Conservation (phyloP, 2,797 vertebrate species). For the Acanthornis magna region DNA sequence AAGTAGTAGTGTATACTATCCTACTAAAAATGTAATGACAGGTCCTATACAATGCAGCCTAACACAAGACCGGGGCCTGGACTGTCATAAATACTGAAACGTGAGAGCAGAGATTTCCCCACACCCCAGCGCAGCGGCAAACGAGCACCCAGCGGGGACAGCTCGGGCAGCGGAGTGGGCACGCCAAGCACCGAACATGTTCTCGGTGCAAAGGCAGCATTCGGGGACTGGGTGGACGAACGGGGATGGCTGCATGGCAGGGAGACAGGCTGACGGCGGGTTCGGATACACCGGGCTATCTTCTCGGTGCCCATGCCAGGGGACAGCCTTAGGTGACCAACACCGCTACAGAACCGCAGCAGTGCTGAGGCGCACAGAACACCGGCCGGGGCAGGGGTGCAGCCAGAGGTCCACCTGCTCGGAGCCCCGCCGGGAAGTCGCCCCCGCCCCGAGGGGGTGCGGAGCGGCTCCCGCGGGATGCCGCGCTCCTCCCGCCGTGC, state of each 20-base stretch:
- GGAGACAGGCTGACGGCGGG: fast-evolving
- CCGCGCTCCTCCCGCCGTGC: background rate
- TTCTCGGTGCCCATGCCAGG: background rate
- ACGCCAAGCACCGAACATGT: background rate
- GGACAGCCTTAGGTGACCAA: background rate
- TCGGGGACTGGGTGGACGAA: background rate
- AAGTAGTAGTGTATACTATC: background rate
- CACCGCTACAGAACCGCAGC: background rate
- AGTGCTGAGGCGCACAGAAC: background rate
- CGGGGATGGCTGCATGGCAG: background rate
- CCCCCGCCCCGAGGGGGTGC: background rate
- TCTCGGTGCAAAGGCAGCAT: background rate
- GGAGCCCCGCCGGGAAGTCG: background rate
- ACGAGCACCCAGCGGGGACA: background rate
- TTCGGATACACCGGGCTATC: background rate
- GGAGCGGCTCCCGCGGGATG: background rate
- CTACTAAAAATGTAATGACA: background rate
- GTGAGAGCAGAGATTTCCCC: background rate
- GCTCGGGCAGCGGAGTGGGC: background rate
- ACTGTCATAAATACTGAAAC: background rate
- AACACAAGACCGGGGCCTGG: background rate
- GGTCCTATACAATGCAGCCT: background rate
- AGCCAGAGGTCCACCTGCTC: background rate
- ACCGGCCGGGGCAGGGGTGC: background rate
- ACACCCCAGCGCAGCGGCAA: background rate